Evolutionary conservation across 2,797 vertebrate genomes (phyloP), one percentile per base, ranked within the genome.

Genomic region (Melanotaenia maccullochi): DNA sequence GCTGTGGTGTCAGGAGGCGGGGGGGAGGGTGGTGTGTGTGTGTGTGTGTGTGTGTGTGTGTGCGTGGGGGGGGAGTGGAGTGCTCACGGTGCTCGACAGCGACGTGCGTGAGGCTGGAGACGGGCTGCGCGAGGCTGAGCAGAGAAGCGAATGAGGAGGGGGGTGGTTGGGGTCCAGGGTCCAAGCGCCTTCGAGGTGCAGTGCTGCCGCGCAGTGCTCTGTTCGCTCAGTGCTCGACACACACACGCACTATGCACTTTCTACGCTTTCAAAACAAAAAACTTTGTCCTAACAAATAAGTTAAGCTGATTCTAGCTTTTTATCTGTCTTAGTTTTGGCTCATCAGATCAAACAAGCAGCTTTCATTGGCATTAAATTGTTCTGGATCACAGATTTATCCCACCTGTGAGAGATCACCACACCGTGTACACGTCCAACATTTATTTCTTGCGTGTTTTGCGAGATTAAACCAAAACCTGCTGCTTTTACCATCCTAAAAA

Each of bases 181-280:
- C 80, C 82, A 72, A 55, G 70, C 68, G 78, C 14, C 81, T 87
- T 88, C 81, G 94, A 96, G 95, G 96, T 92, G 95, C 96, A 95
- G 96, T 96, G 95, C 96, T 96, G 96, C 96, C 96, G 95, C 97
- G 95, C 96, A 96, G 95, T 94, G 96, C 96, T 93, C 94, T 94
- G 93, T 92, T 94, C 93, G 94, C 94, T 96, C 95, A 95, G 92
- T 94, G 95, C 96, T 78, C 44, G 73, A 73, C 52, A 3, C 71
- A 78, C 78, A 14, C 60, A 65, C 16, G 18, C 54, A 60, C 20
- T 35, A 94, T 94, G 94, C 56, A 28, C 71, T 32, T 44, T 11
- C 13, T 9, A 11, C 40, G 9, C 12, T 12, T 24, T 13, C 8
- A 28, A 70, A 52, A 78, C 40, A 40, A 64, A 1, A 1, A 47